A percentile compares a stretch with the other conserved stretches of the same genome.
Conservation (phyloP, 2,797 vertebrate species). For the Oreonectes daqikongensis region DNA sequence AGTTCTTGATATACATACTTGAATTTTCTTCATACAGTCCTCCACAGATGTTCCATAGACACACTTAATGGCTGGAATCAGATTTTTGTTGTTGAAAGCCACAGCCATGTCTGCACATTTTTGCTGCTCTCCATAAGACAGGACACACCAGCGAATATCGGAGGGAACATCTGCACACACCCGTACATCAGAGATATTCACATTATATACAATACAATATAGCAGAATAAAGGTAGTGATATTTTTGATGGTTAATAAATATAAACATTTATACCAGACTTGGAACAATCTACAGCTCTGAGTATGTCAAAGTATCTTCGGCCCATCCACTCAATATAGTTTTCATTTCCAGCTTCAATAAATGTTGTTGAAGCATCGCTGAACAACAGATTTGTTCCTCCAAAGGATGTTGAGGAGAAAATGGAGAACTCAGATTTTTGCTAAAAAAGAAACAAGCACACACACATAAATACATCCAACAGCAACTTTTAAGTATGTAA, state of each 20-base stretch:
- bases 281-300: conserved; percentile 83
- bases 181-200: conserved; percentile 5
- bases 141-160: conserved; percentile 87
- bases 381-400: conserved; percentile 82
- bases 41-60: conserved; percentile 78
- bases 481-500: no score
- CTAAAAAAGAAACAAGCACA: conserved; percentile 66
- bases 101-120: conserved; percentile 87
- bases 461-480: not conserved
- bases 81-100: conserved; percentile 74
- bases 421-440: conserved; percentile 78
- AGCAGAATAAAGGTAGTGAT: not conserved
- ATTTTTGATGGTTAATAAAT: not conserved
- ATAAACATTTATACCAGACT: conserved; percentile 31
- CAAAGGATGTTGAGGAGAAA: conserved; percentile 80
- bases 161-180: conserved; percentile 70
- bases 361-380: conserved; percentile 80
- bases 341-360: conserved; percentile 66
- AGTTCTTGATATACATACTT: conserved; percentile 63
- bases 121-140: conserved; percentile 82
- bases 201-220: not conserved
- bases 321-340: conserved; percentile 86
- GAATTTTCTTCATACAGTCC: conserved; percentile 83
- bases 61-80: conserved; percentile 86
- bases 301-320: conserved; percentile 77